These are phyloP conservation scores for Leucosticte australis DNA, from an alignment of 2,113 vertebrate genomes.

Conservation along the genomic window DNA sequence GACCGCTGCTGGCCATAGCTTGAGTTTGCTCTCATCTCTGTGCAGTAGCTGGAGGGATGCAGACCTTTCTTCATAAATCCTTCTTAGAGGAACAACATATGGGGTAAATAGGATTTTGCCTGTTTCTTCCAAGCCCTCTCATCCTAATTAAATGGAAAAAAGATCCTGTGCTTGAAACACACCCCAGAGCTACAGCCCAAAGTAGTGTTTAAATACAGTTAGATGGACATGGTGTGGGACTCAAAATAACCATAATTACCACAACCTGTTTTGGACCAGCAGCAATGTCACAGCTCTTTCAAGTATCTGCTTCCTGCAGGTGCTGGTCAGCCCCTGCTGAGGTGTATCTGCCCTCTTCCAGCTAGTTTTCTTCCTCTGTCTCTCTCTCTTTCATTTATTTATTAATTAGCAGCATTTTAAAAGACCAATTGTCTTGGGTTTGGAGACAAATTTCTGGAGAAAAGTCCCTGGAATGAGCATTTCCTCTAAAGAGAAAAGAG, in stretches of 20 bases:
- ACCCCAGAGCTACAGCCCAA: background rate
- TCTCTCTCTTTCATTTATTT: background rate
- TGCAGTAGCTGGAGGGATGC: background rate
- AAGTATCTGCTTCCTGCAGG: background rate
- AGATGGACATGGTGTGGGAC: background rate
- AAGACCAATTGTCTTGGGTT: background rate
- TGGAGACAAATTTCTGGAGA: background rate
- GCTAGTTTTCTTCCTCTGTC: background rate
- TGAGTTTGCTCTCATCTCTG: background rate
- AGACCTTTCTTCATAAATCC: background rate
- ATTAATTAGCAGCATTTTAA: background rate
- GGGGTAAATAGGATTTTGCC: background rate
- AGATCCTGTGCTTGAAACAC: background rate
- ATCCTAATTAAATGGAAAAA: background rate
- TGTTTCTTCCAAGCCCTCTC: background rate
- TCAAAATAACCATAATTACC: background rate
- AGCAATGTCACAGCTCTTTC: background rate
- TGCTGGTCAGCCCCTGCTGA: background rate
- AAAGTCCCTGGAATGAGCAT: too few species aligned
- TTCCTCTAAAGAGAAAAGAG: background rate
- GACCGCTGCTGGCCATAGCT: background rate
- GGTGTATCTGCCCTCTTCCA: background rate
- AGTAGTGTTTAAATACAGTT: background rate
- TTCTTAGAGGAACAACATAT: background rate
- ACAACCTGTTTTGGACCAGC: background rate